phyloP scores from a whole-genome alignment of 2,797 vertebrate genomes.

The Apogon hyalosoma region DNA sequence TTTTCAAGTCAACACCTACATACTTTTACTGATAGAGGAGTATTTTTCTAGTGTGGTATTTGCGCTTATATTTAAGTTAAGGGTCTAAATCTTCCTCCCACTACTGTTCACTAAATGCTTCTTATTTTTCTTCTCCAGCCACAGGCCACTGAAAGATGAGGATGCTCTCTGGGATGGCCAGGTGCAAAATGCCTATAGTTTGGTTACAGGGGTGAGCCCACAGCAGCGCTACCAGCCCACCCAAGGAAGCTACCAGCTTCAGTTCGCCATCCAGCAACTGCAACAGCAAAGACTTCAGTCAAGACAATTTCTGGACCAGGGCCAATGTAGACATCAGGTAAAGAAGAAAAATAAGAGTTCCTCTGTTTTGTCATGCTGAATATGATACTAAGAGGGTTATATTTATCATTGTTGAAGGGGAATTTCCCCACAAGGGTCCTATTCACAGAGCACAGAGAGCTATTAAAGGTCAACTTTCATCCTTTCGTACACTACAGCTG shows the following conservation, averaged over 20 bases:
- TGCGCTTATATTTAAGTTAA: too few species aligned
- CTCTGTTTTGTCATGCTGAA: slow-evolving; percentile 1
- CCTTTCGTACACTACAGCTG: slow-evolving; percentile 11
- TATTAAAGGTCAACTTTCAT: slow-evolving; percentile 19
- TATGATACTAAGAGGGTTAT: slow-evolving; percentile 6
- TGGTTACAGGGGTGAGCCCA: slow-evolving; percentile 69
- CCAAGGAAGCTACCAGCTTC: slow-evolving; percentile 87
- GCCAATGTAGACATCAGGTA: slow-evolving; percentile 88
- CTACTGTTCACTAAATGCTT: slow-evolving; percentile 5
- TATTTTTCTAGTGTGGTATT: too few species aligned
- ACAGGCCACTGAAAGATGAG: slow-evolving; percentile 77
- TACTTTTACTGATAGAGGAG: too few species aligned
- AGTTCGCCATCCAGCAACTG: slow-evolving; percentile 91
- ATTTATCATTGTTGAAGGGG: not conserved
- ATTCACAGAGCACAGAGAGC: slow-evolving; percentile 9
- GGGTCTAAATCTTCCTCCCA: not conserved
- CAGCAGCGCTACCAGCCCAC: slow-evolving; percentile 77
- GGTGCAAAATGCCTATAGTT: slow-evolving; percentile 73
- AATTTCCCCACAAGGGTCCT: slow-evolving; percentile 3
- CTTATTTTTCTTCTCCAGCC: slow-evolving; percentile 32
- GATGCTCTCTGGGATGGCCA: slow-evolving; percentile 78
- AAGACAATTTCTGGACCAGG: slow-evolving; percentile 87
- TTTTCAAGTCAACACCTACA: too few species aligned
- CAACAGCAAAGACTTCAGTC: slow-evolving; percentile 91
- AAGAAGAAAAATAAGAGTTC: not conserved